A percentile compares a stretch with the other conserved stretches of the same genome.
Evolutionary conservation across 2,888 invertebrate species (phyloP).

Genomic region (Meandrusa payeni): DNA sequence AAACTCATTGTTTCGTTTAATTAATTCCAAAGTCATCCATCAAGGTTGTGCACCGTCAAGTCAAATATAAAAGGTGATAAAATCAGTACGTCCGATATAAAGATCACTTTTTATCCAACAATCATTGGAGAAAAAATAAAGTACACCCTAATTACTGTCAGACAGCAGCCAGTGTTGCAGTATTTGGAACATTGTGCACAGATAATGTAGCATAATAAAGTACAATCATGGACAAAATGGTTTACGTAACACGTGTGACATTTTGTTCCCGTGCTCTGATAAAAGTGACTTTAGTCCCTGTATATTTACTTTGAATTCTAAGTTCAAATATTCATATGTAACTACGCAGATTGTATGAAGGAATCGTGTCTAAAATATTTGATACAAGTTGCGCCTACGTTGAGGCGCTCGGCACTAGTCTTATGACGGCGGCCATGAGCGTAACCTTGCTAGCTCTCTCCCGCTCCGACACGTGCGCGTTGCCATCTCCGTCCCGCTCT

Average conservation of each 20-base stretch:
- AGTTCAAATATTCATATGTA: too few species aligned
- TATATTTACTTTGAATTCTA: too few species aligned
- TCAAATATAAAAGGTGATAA: conserved; percentile 23
- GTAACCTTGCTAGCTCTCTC: conserved; percentile 64
- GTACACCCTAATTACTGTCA: too few species aligned
- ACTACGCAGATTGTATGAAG: too few species aligned
- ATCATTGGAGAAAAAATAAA: too few species aligned
- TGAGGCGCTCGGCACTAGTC: conserved; percentile 39
- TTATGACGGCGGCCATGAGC: conserved; percentile 60
- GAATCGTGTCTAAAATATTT: conserved; percentile 25
- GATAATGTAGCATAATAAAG: too few species aligned
- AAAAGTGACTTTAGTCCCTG: too few species aligned
- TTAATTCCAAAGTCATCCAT: conserved; percentile 25
- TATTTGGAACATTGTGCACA: too few species aligned
- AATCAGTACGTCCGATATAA: conserved; percentile 14
- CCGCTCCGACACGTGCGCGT: conserved; percentile 42
- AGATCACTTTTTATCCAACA: conserved; percentile 14
- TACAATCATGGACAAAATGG: too few species aligned
- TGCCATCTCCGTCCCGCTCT: conserved; percentile 45
- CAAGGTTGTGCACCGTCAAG: conserved; percentile 19
- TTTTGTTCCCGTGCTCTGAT: too few species aligned
- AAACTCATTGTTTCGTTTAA: conserved; percentile 21
- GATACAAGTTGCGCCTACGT: conserved; percentile 31
- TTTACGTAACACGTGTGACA: too few species aligned
- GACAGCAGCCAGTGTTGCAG: too few species aligned